Evolutionary conservation across 2,888 invertebrate genomes (phyloP), one percentile per base, ranked within the genome.

Genomic region (Homarus gammarus): DNA sequence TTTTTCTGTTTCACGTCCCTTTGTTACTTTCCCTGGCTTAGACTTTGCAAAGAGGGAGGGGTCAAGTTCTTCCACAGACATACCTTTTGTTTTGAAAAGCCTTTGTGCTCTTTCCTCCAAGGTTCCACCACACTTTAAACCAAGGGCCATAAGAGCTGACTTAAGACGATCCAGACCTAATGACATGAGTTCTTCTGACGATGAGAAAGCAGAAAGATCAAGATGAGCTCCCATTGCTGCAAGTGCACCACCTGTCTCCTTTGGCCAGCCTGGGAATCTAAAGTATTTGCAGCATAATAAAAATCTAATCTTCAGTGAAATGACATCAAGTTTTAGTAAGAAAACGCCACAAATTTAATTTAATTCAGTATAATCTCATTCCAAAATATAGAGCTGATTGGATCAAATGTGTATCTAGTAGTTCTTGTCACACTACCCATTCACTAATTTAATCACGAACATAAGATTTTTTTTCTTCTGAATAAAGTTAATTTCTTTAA

Each of bases 111-210:
- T 95, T 94, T 99, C 99, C 94, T 99, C 99, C 83, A 99, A 94
- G 6, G 99, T 99, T 0, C 99, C 99, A 87, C 99, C 99, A 94
- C 99, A 99, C 94, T 99, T 99, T 0, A 99, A 95, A 0, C 98
- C 98, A 31, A 99, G 95, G 5, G 99, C 99, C 96, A 99, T 97
- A 22, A 99, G 94, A 0, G 99, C 99, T 0, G 99, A 99, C 94
- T 99, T 99, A 61, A 99, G 95, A 93, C 99, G 96, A 95, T 99
- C 99, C 92, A 99, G 94, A 33, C 99, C 99, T 2, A 99, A 95
- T 0, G 99, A 99, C 0, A 99, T 99, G 92, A 99, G 94, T 94
- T 99, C 99, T 94, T 98, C 98, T 96, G 98, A 97, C 33, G 98
- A 98, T 0, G 98, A 98, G 94, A 99, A 99, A 0, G 99, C 98